Evolutionary conservation across 1,140 invertebrate species (phyloP).

Genomic region (Berghia stephanieae): DNA sequence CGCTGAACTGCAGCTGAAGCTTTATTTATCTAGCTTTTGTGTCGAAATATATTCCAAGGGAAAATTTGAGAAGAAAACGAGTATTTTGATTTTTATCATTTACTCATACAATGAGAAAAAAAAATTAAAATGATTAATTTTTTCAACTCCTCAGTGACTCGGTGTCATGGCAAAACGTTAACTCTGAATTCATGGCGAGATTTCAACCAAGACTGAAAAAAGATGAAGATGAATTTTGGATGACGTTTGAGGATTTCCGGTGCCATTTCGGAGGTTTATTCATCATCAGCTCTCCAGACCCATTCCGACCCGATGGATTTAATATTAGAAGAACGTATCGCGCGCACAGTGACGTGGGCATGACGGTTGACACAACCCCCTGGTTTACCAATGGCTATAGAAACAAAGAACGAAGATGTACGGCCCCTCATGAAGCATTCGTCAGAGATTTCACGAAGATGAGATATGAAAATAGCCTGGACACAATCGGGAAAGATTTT

Average conservation of each 20-base stretch:
- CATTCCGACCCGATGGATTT: slow-evolving; percentile 51
- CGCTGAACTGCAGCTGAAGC: too few species aligned
- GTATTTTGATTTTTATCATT: too few species aligned
- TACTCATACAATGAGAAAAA: too few species aligned
- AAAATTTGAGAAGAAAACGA: too few species aligned
- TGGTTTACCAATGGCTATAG: not conserved
- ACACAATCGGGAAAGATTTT: too few species aligned
- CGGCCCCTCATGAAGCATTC: not conserved
- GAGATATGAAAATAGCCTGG: too few species aligned
- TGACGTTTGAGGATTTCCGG: slow-evolving; percentile 58
- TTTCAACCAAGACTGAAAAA: slow-evolving; percentile 50
- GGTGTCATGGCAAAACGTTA: slow-evolving; percentile 53
- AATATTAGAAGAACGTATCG: slow-evolving; percentile 42
- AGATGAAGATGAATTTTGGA: slow-evolving; percentile 59
- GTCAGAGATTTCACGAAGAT: not conserved
- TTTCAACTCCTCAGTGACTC: slow-evolving; percentile 54
- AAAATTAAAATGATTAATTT: too few species aligned
- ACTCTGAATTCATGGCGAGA: slow-evolving; percentile 48
- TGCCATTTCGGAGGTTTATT: slow-evolving; percentile 60
- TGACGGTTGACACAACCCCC: not conserved
- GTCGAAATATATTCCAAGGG: too few species aligned
- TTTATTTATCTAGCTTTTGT: too few species aligned
- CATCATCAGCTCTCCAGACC: slow-evolving; percentile 53
- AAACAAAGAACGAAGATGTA: slow-evolving; percentile 13
- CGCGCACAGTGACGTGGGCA: slow-evolving; percentile 23